Conservation (phyloP, 2,797 vertebrate genomes). For the Parauchenoglanis ngamensis region DNA sequence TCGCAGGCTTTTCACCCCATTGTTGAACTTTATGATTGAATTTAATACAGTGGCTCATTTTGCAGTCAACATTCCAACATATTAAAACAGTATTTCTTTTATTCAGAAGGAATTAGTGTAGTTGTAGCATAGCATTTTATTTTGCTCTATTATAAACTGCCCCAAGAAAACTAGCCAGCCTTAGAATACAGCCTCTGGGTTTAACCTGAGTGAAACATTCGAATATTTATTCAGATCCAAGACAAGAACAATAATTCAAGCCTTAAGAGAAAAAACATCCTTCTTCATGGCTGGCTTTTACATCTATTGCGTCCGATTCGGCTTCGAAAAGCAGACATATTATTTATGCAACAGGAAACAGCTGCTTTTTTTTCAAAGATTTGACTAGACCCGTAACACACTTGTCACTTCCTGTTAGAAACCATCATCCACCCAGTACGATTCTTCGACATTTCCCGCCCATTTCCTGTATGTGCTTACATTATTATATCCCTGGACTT, state of each 20-base stretch:
- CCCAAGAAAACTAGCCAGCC: neutral
- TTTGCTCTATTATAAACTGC: neutral
- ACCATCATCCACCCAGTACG: neutral
- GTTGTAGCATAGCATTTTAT: too few species aligned
- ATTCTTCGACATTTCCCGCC: neutral
- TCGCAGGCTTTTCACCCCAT: neutral
- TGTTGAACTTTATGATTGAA: neutral
- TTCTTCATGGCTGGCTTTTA: neutral
- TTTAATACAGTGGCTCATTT: neutral
- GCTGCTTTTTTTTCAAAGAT: neutral
- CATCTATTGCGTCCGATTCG: neutral
- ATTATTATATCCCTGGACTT: constrained; percentile 37
- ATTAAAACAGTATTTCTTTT: neutral
- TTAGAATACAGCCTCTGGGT: neutral
- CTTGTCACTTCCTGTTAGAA: neutral
- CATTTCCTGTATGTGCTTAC: neutral
- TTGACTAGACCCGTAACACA: neutral
- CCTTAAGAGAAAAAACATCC: neutral
- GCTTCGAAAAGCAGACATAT: neutral
- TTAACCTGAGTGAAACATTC: neutral
- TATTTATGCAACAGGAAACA: constrained; percentile 20
- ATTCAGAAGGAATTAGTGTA: neutral
- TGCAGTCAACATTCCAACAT: constrained; percentile 10
- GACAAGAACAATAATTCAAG: neutral
- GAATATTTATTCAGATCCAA: neutral